Percentiles rank a stretch among this genome's conserved stretches.
These are phyloP conservation scores for Hemiprocne comata DNA, from an alignment of 2,113 vertebrate genomes.

Conservation along the genomic window DNA sequence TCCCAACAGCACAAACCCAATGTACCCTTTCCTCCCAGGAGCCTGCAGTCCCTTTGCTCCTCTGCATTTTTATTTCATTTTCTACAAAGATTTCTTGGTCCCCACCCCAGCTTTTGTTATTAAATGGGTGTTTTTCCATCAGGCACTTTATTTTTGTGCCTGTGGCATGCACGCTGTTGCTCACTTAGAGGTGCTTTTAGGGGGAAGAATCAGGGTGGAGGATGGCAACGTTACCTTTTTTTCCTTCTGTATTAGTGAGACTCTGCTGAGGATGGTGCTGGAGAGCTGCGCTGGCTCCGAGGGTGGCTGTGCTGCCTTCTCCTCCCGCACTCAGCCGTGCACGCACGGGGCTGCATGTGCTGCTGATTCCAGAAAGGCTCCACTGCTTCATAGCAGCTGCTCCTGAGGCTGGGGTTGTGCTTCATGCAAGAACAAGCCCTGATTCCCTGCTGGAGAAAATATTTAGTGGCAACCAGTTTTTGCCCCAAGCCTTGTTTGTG, in stretches of 20 bases:
- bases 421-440: not conserved
- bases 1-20: not conserved
- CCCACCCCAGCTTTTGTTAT: not conserved
- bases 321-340: not conserved
- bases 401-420: not conserved
- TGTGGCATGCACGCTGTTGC: accelerated
- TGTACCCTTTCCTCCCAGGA: not conserved
- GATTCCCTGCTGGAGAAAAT: not conserved
- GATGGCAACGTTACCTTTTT: accelerated
- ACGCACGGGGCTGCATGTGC: not conserved
- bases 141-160: not conserved
- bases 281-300: accelerated
- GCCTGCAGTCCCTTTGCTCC: not conserved
- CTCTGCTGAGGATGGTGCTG: not conserved
- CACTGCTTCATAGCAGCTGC: conserved; percentile 7
- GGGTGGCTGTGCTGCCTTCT: accelerated
- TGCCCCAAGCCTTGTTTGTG: not conserved
- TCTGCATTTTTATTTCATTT: not conserved
- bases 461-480: not conserved
- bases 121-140: not conserved
- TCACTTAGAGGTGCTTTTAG: not conserved
- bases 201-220: not conserved
- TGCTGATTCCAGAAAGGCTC: not conserved
- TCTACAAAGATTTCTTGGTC: not conserved
- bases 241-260: not conserved